Evolutionary conservation across 2,113 vertebrate genomes (phyloP), one percentile per base, ranked within the genome.

Genomic region (Dromiciops gliroides): DNA sequence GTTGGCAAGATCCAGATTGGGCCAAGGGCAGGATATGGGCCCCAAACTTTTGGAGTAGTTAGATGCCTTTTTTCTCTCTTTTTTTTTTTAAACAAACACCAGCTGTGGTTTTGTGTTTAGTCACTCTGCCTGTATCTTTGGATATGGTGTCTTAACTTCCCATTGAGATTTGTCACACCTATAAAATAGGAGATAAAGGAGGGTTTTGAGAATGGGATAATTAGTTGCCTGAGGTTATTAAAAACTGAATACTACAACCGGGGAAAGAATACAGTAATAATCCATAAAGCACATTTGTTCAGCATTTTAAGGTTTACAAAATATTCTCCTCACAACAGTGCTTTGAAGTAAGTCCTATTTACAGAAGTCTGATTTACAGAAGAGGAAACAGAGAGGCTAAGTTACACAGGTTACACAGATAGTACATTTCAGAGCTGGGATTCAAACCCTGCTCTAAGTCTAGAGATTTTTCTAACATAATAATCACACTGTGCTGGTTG

Each of bases 61-160:
- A 95, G 67, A 89, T 95, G 93, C 92, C 95, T 19, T 25, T 53
- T n/a, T n/a, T n/a, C n/a, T n/a, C n/a, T n/a, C n/a, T n/a, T n/a
- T n/a, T n/a, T n/a, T n/a, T 48, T 88, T 48, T 93, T 94, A 94
- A 88, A 95, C 89, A 96, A 95, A 93, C 22, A 93, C 23, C 90
- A 96, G 94, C 95, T 97, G 92, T 95, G 94, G 53, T 50, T 96
- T 96, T 94, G 51, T 95, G 96, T 91, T 91, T 83, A 96, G 90
- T 89, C 92, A 95, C 49, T 89, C 28, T 89, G 91, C 47, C 53
- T 97, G 12, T 3, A 44, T 95, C 94, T 94, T 94, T 96, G 94
- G 60, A 89, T 92, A 60, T 92, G 9, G 37, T 95, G 48, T 56
- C 56, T 95, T 94, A 51, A 91, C 67, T 91, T 89, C 96, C 50